Conservation (phyloP, 2,113 vertebrate genomes). For the Tragelaphus imberbis region DNA sequence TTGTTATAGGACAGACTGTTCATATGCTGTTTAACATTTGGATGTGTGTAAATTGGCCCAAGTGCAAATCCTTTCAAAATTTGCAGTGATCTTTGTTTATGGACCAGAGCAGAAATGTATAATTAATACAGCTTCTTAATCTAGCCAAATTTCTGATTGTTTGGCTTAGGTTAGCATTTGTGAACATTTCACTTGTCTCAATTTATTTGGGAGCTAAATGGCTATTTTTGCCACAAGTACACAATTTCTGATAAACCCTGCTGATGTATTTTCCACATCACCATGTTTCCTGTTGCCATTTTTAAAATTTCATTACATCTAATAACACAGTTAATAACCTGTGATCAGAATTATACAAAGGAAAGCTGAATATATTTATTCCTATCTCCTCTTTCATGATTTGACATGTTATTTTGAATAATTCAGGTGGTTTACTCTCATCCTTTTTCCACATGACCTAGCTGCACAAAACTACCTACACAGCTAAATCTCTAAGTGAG, state of each 20-base stretch:
- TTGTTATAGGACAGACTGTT: background rate
- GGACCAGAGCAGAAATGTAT: background rate
- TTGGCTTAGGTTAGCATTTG: background rate
- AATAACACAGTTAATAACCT: background rate
- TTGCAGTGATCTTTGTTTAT: background rate
- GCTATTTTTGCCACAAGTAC: background rate
- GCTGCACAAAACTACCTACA: background rate
- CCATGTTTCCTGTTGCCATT: background rate
- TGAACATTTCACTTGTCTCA: background rate
- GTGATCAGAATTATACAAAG: background rate
- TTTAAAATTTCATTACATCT: background rate
- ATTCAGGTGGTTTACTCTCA: background rate
- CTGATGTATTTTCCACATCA: background rate
- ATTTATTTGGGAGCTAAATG: background rate
- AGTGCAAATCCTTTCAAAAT: background rate
- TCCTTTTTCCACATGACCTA: background rate
- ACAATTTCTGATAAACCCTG: constrained; percentile 5
- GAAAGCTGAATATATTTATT: background rate
- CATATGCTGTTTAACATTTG: background rate
- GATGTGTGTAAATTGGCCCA: background rate
- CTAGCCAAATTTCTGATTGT: background rate
- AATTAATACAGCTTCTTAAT: background rate
- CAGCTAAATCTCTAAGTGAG: background rate
- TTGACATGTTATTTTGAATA: background rate
- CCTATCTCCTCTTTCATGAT: background rate